Evolutionary conservation across 2,888 invertebrate genomes (phyloP).

Genomic region (Pollenia labialis): DNA sequence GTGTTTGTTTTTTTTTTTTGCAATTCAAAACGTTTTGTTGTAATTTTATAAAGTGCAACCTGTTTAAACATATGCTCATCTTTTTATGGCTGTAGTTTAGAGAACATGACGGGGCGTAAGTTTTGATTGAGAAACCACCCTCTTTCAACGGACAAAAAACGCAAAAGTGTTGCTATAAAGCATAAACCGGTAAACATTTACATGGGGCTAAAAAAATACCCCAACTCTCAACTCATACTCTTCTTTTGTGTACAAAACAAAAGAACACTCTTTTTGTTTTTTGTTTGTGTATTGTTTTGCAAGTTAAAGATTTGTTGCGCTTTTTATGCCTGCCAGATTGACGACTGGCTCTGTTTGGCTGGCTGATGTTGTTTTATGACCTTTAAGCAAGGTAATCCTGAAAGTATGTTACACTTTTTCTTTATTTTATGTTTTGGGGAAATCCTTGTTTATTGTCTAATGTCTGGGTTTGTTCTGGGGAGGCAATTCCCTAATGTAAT

Average conservation of each 20-base stretch:
- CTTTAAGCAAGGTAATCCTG: conserved; percentile 59
- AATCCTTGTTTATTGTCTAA: conserved; percentile 71
- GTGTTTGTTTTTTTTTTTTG: background rate
- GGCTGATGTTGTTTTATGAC: conserved; percentile 46
- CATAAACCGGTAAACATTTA: conserved; percentile 59
- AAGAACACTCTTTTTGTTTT: background rate
- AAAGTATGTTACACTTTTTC: conserved; percentile 19
- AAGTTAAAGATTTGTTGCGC: conserved; percentile 69
- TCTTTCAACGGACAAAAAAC: background rate
- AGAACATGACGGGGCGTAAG: conserved; percentile 18
- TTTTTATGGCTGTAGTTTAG: conserved; percentile 12
- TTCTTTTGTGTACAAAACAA: background rate
- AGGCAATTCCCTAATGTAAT: conserved; percentile 63
- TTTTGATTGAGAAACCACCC: conserved; percentile 39
- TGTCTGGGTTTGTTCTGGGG: background rate
- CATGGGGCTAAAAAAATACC: conserved; percentile 48
- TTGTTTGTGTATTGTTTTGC: background rate
- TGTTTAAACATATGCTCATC: conserved; percentile 73
- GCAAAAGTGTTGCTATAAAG: background rate
- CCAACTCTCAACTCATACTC: background rate
- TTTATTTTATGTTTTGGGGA: conserved; percentile 42
- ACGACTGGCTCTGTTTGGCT: conserved; percentile 24
- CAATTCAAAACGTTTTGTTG: conserved; percentile 43
- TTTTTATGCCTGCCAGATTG: conserved; percentile 58
- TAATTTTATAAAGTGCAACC: conserved; percentile 73